phyloP scores from a whole-genome alignment of 2,113 vertebrate genomes.

The Xiphophorus maculatus region DNA sequence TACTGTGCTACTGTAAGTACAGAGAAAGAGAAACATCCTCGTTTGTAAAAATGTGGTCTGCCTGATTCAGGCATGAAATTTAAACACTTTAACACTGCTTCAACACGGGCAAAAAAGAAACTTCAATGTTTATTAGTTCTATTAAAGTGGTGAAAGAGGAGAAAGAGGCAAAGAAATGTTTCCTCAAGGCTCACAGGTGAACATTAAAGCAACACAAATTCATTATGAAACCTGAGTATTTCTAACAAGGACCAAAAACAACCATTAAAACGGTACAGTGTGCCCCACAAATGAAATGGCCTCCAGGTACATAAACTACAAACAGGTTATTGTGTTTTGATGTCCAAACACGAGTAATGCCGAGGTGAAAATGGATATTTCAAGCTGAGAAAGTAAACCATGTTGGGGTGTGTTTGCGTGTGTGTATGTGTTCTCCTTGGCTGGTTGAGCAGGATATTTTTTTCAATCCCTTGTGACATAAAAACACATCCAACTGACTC shows the following conservation, averaged over 20 bases:
- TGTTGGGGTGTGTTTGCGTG: not conserved
- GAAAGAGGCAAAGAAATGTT: constrained; percentile 22
- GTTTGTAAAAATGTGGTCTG: not conserved
- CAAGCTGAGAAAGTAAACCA: constrained; percentile 1
- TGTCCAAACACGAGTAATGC: not conserved
- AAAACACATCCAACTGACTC: constrained; percentile 15
- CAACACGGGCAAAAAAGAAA: not conserved
- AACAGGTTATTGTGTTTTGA: not conserved
- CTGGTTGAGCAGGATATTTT: constrained; percentile 11
- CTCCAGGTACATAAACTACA: not conserved
- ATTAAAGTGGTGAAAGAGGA: constrained; percentile 28
- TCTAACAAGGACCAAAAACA: not conserved
- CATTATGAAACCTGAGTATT: constrained; percentile 30
- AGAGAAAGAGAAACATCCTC: not conserved
- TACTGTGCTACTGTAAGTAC: not conserved
- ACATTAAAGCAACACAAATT: constrained; percentile 41
- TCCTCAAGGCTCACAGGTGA: constrained; percentile 13
- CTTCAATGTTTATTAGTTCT: constrained; percentile 22
- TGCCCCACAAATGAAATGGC: too few species aligned
- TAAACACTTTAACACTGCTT: not conserved
- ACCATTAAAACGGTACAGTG: not conserved
- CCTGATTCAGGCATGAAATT: not conserved
- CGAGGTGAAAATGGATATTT: constrained; percentile 7
- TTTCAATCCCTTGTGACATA: not conserved
- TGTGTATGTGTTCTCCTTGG: not conserved